A percentile compares a stretch with the other conserved stretches of the same genome.
Evolutionary conservation across 2,888 invertebrate genomes (phyloP).

Genomic region (Polyommatus iphigenia): DNA sequence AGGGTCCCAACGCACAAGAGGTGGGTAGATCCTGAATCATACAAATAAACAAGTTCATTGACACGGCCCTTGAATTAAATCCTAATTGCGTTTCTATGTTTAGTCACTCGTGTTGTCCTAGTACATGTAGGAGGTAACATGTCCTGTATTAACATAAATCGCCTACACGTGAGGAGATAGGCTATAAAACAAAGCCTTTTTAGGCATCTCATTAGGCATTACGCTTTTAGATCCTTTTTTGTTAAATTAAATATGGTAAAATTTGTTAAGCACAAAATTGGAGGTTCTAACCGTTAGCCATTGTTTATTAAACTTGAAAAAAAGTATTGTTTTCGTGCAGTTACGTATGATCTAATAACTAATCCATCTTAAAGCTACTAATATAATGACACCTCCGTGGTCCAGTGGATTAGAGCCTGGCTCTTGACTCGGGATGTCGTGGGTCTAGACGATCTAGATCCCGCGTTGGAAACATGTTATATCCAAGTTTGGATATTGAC

Average conservation of each 20-base stretch:
- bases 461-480: no score
- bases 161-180: not conserved
- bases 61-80: slow-evolving; percentile 26
- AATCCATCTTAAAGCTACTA: no score
- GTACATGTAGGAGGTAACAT: not conserved
- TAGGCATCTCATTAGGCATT: slow-evolving; percentile 8
- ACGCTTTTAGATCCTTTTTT: slow-evolving; percentile 4
- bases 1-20: not conserved
- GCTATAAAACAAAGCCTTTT: slow-evolving; percentile 15
- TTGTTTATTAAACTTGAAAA: not conserved
- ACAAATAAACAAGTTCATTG: slow-evolving; percentile 18
- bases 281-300: not conserved
- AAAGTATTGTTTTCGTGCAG: not conserved
- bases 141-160: slow-evolving; percentile 25
- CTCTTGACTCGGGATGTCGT: no score
- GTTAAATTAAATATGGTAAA: not conserved
- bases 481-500: no score
- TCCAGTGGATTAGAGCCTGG: no score
- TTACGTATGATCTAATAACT: not conserved
- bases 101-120: slow-evolving; percentile 8
- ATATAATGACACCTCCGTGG: no score
- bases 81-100: slow-evolving; percentile 27
- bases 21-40: slow-evolving; percentile 15
- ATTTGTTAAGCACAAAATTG: not conserved
- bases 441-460: no score